phyloP scores from a whole-genome alignment of 2,797 vertebrate genomes.

The Neosilurus hyrtlii region DNA sequence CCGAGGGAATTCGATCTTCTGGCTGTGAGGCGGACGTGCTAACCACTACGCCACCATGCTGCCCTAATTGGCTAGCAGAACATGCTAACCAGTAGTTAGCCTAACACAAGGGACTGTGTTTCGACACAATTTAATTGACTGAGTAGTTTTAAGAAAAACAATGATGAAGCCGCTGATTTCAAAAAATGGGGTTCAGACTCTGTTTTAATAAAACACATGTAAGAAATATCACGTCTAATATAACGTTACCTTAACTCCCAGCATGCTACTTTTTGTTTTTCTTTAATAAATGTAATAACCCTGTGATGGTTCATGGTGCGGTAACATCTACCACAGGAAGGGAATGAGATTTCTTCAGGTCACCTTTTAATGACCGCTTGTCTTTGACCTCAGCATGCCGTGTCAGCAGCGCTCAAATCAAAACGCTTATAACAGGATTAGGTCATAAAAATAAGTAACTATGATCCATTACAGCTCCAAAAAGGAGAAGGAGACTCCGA shows the following conservation, averaged over 20 bases:
- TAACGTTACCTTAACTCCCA: not conserved
- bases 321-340: not conserved
- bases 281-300: not conserved
- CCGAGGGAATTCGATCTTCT: too few relatives aligned
- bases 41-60: not conserved
- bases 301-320: not conserved
- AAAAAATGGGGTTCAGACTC: not conserved
- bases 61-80: not conserved
- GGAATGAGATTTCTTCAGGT: conserved; percentile 5
- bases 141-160: not conserved
- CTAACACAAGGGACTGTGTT: not conserved
- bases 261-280: not conserved
- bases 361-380: not conserved
- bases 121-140: not conserved
- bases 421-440: conserved; percentile 16
- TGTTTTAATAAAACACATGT: not conserved
- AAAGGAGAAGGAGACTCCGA: not conserved
- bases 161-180: not conserved
- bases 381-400: not conserved
- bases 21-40: too few relatives aligned
- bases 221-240: not conserved
- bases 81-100: not conserved
- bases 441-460: conserved; percentile 15
- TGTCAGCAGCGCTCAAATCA: conserved; percentile 14
- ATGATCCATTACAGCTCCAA: conserved; percentile 9